phyloP scores from a whole-genome alignment of 2,113 vertebrate genomes.

The Chaetorhynchus papuensis region DNA sequence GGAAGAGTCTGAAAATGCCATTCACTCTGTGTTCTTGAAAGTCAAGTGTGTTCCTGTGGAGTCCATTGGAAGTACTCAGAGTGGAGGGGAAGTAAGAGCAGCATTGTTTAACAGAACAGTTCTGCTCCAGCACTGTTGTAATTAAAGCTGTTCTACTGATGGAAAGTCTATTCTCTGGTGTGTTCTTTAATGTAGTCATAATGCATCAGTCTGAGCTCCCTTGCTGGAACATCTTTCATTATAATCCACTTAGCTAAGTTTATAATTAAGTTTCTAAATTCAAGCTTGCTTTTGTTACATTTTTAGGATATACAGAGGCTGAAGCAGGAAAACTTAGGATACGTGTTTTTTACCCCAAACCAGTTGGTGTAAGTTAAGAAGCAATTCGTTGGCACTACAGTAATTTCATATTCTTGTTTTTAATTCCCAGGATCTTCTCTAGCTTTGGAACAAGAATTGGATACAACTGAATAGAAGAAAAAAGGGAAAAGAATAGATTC shows the following conservation, averaged over 20 bases:
- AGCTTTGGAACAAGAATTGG: not conserved
- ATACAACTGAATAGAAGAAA: not conserved
- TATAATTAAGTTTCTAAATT: constrained; percentile 80
- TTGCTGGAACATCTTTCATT: constrained; percentile 77
- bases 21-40: not conserved
- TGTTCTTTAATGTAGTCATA: constrained; percentile 75
- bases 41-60: constrained; percentile 14
- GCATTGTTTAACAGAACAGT: constrained; percentile 62
- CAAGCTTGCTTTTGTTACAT: constrained; percentile 65
- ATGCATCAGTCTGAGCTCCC: constrained; percentile 73
- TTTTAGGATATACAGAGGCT: constrained; percentile 28
- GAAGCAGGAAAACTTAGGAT: not conserved
- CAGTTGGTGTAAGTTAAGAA: not conserved
- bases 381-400: not conserved
- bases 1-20: not conserved
- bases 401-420: not conserved
- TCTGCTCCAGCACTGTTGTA: constrained; percentile 70
- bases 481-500: not conserved
- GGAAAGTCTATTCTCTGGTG: constrained; percentile 75
- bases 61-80: constrained; percentile 38
- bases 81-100: constrained; percentile 44
- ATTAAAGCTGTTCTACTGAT: constrained; percentile 77
- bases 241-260: constrained; percentile 77
- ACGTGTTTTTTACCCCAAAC: not conserved
- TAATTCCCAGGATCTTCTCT: not conserved